These are phyloP conservation scores for Corydoras sp. DNA, from an alignment of 2,113 vertebrate species.

Conservation along the genomic window DNA sequence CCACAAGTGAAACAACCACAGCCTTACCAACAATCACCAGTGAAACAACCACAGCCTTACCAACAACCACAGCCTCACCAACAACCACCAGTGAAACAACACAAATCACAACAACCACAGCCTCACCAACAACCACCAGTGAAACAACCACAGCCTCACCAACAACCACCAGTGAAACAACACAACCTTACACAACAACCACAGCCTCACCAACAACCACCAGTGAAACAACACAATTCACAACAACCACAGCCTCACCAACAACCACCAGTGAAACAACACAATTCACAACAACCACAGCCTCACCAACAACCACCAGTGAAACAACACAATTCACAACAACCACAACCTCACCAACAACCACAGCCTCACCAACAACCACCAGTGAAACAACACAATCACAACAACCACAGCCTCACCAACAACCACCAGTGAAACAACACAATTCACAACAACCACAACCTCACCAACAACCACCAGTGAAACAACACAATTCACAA, in stretches of 20 bases:
- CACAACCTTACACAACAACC: background rate
- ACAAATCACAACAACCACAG: background rate
- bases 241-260: background rate
- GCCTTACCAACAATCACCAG: background rate
- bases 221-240: background rate
- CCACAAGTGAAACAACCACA: background rate
- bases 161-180: background rate
- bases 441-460: background rate
- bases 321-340: background rate
- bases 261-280: background rate
- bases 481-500: background rate
- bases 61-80: background rate
- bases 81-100: background rate
- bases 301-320: background rate
- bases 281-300: background rate
- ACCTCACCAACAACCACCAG: background rate
- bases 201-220: background rate
- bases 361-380: background rate
- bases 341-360: no score
- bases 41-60: background rate
- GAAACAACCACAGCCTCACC: background rate
- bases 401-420: background rate
- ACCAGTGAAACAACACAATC: background rate
- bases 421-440: background rate
- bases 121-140: background rate